Percentiles rank a stretch among this genome's conserved stretches.
These are phyloP conservation scores for Rhagoletis zephyria DNA, from an alignment of 1,140 invertebrate species.

Conservation along the genomic window DNA sequence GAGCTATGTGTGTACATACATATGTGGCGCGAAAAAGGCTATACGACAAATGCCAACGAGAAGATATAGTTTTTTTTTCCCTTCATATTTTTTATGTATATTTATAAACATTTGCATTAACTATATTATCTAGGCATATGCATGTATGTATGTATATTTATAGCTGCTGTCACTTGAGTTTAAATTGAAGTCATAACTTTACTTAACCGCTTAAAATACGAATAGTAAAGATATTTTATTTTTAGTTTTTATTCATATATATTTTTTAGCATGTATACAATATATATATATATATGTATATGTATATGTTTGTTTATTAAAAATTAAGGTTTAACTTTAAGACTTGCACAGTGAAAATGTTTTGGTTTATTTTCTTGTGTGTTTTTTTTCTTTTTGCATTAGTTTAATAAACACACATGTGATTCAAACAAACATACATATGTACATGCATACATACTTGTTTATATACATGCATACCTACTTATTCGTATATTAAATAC, in stretches of 20 bases:
- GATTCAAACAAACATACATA: not conserved
- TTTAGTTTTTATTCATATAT: not conserved
- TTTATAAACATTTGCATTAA: constrained; percentile 5
- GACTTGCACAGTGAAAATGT: constrained; percentile 52
- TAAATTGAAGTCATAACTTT: constrained; percentile 22
- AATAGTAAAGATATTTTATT: not conserved
- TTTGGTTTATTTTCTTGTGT: not conserved
- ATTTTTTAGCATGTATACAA: constrained; percentile 6
- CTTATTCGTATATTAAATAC: no score
- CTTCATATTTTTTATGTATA: not conserved
- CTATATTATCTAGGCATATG: not conserved
- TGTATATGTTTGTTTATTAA: not conserved
- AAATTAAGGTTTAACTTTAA: constrained; percentile 53
- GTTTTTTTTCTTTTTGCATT: not conserved
- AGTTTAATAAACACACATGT: not conserved
- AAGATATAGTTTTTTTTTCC: not conserved
- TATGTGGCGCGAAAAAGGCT: not conserved
- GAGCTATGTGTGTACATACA: no score
- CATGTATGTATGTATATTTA: not conserved
- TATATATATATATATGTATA: constrained; percentile 34
- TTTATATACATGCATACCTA: not conserved
- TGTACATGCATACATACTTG: not conserved
- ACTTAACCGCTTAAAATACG: not conserved
- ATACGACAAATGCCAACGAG: constrained; percentile 19
- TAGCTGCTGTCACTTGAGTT: constrained; percentile 38